Conservation (phyloP, 2,888 invertebrate genomes). For the Scaptomyza polygonia region DNA sequence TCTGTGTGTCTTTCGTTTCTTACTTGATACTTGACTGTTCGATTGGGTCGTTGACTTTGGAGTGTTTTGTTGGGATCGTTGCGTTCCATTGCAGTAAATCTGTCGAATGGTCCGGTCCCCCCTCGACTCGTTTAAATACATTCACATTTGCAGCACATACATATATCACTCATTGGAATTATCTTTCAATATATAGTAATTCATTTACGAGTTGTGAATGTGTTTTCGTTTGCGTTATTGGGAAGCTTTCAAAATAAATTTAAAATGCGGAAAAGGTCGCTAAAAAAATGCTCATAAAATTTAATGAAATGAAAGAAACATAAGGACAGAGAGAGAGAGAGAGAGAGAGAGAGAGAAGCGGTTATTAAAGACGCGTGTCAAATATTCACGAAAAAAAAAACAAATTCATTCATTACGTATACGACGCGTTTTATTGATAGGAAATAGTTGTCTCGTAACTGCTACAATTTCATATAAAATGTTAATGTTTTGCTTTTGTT, state of each 20-base stretch:
- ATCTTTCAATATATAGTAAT: conserved; percentile 47
- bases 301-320: conserved; percentile 23
- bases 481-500: background rate
- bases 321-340: background rate
- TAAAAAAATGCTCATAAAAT: conserved; percentile 31
- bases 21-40: background rate
- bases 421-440: conserved; percentile 34
- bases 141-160: conserved; percentile 22
- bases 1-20: background rate
- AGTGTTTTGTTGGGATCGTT: conserved; percentile 34
- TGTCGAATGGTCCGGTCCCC: conserved; percentile 66
- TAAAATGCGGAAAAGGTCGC: conserved; percentile 63
- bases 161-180: conserved; percentile 52
- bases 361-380: conserved; percentile 64
- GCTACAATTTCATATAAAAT: background rate
- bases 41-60: conserved; percentile 52
- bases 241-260: conserved; percentile 48
- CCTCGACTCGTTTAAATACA: conserved; percentile 1
- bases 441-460: background rate
- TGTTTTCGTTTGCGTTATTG: conserved; percentile 12
- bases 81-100: conserved; percentile 71
- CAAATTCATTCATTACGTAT: conserved; percentile 44
- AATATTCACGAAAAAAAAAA: conserved; percentile 29
- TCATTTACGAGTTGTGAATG: conserved; percentile 12
- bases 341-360: background rate